Percentiles rank a stretch among this genome's conserved stretches.
Conservation (phyloP, 2,797 vertebrate species). For the Chelidonichthys spinosus region DNA sequence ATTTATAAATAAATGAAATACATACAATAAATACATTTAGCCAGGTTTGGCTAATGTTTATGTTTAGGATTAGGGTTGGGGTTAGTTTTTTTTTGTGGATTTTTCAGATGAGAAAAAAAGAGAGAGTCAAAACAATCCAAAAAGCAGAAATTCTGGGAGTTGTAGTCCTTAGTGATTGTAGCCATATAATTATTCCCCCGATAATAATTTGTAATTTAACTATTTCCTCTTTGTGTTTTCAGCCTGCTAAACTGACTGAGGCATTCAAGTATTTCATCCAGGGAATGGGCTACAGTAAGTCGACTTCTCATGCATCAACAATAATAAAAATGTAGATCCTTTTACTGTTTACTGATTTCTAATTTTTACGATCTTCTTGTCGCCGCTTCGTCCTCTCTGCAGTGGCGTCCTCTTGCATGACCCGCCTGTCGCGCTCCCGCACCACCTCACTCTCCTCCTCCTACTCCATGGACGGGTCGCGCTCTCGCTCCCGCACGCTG, state of each 20-base stretch:
- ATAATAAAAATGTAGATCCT: background rate
- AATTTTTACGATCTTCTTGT: background rate
- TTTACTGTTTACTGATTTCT: background rate
- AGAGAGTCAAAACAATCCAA: background rate
- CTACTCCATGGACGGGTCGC: slow-evolving; percentile 89
- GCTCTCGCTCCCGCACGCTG: slow-evolving; percentile 91
- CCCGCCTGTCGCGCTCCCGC: slow-evolving; percentile 92
- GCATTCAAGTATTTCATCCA: slow-evolving; percentile 99
- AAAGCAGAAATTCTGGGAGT: background rate
- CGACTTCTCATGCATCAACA: background rate
- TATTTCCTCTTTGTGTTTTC: slow-evolving; percentile 43
- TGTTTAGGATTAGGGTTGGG: too few relatives aligned
- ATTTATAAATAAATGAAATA: too few relatives aligned
- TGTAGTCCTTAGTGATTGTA: background rate
- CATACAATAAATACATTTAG: too few relatives aligned
- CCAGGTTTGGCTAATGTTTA: too few relatives aligned
- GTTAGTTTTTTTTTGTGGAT: too few relatives aligned
- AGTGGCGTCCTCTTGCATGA: slow-evolving; percentile 97
- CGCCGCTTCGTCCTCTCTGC: slow-evolving; percentile 31
- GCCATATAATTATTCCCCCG: background rate
- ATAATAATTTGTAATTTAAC: background rate
- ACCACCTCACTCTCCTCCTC: slow-evolving; percentile 93
- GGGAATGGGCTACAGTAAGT: slow-evolving; percentile 99
- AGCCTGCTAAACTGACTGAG: slow-evolving; percentile 97
- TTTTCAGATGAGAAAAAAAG: background rate